Evolutionary conservation across 2,888 invertebrate genomes (phyloP), one percentile per base, ranked within the genome.

Genomic region (Penaeus monodon): DNA sequence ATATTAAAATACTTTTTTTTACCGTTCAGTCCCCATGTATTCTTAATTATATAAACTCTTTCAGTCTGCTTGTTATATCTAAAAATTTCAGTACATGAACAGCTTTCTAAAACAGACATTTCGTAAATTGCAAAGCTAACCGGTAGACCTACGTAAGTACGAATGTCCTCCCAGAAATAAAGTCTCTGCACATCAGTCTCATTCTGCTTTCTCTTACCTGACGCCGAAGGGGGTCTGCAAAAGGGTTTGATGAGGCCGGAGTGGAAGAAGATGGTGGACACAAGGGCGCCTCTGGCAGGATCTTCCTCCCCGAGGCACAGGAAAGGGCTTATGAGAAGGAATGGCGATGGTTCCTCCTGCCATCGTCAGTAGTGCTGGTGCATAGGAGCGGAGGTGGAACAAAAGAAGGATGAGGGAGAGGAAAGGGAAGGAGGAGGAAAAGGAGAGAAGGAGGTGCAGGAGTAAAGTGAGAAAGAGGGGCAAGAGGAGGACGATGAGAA

Each of bases 181-280:
- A 8, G 20, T 20, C 57, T 57, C 57, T 14, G 2, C 14, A 0
- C 14, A 14, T 57, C 57, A 44, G 7, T 7, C 44, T 73, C 33
- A 1, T 7, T 73, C 17, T 33, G 4, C n/a, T 0, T 22, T 44
- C 44, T 29, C 76, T 27, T 76, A 89, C 93, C 94, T 94, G 91
- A 96, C 95, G 6, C 96, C 96, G 92, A 96, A 94, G 0, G 95
- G 95, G 0, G 94, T 93, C 92, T 96, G 96, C 22, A 96, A 91
- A 92, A 95, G 94, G 0, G 96, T 96, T n/a, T n/a, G 70, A 96
- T 94, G 6, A 96, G 92, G 27, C 96, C 95, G 65, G 96, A 96
- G 63, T 96, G 95, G 91, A 96, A 96, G 90, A 96, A 95, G 95
- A 96, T 96, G 0, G 96, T 96, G 2, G 96, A 96, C 89, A 96